These are phyloP conservation scores for Tetragnatha montana DNA, from an alignment of 2,888 invertebrate genomes.

Conservation along the genomic window DNA sequence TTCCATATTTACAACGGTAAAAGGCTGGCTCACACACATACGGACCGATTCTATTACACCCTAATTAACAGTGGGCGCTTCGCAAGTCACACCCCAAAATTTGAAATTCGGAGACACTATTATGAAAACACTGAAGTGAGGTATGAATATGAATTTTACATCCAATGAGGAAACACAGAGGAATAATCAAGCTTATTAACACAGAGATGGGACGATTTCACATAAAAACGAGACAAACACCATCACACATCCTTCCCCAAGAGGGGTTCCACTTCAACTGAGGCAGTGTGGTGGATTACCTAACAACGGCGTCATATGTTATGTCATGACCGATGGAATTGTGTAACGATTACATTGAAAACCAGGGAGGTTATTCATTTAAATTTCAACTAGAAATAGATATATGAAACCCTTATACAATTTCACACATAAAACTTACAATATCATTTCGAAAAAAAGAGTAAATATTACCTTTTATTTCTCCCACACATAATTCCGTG, in stretches of 20 bases:
- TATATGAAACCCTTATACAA: no score
- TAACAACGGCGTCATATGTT: background rate
- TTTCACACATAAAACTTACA: no score
- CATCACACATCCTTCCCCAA: background rate
- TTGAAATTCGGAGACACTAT: background rate
- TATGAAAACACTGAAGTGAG: background rate
- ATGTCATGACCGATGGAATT: background rate
- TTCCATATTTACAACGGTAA: background rate
- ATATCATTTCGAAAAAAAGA: background rate
- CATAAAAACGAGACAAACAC: background rate
- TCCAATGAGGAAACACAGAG: background rate
- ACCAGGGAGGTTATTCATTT: no score
- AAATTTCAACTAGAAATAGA: no score
- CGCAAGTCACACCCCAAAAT: background rate
- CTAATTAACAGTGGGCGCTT: background rate
- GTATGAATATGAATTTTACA: background rate
- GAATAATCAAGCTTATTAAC: background rate
- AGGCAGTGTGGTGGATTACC: background rate
- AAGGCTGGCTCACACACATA: background rate
- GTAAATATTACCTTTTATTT: conserved; percentile 34
- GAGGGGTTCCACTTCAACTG: background rate
- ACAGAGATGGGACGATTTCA: background rate
- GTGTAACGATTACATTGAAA: background rate
- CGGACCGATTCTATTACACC: background rate
- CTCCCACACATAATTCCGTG: conserved; percentile 45